Percentiles rank a stretch among this genome's conserved stretches.
These are phyloP conservation scores for Melozone crissalis DNA, from an alignment of 2,113 vertebrate species.

Conservation along the genomic window DNA sequence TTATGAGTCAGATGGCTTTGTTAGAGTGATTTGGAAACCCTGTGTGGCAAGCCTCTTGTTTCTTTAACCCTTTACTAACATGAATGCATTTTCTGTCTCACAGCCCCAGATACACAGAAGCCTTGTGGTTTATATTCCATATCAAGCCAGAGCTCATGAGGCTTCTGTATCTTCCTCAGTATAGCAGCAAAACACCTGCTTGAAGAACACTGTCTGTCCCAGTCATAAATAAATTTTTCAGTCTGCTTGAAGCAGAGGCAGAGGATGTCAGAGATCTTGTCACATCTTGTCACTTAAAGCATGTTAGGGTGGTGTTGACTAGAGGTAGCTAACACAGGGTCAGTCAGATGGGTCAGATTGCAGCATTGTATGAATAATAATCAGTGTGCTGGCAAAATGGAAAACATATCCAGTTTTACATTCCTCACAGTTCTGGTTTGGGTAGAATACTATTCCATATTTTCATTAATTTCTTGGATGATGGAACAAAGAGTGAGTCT, in stretches of 20 bases:
- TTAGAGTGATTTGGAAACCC: not conserved
- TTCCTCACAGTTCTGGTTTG: not conserved
- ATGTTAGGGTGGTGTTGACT: not conserved
- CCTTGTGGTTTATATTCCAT: not conserved
- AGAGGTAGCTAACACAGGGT: not conserved
- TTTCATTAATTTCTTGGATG: not conserved
- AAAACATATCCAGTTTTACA: not conserved
- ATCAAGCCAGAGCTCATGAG: not conserved
- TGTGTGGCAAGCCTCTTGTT: not conserved
- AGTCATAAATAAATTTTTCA: not conserved
- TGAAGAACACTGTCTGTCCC: not conserved
- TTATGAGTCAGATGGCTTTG: not conserved
- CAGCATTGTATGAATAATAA: not conserved
- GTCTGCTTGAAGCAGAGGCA: not conserved
- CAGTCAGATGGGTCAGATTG: not conserved
- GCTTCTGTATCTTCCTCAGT: not conserved
- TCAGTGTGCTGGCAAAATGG: not conserved
- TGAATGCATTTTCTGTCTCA: not conserved
- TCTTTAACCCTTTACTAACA: not conserved
- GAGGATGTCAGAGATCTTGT: not conserved
- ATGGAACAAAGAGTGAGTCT: not conserved
- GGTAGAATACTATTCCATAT: not conserved
- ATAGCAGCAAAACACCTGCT: not conserved
- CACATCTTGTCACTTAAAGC: not conserved
- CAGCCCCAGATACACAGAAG: not conserved